Base-by-base conservation (phyloP, 2,113 vertebrate genomes). In the Sisor rabdophorus region DNA sequence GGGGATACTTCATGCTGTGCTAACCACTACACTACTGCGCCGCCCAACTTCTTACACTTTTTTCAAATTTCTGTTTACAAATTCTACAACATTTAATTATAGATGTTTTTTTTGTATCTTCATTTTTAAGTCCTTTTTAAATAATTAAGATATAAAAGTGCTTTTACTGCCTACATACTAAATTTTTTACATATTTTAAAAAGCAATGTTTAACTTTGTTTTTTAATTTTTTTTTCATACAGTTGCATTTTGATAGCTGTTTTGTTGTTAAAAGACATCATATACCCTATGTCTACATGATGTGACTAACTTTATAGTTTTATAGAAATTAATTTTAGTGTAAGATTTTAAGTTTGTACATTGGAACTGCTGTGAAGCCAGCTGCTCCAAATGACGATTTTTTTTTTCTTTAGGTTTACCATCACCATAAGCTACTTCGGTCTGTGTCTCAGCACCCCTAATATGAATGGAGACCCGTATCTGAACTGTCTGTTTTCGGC, bases 401-500 rank as follows among this genome's bases (percentile, higher is more conserved):
- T 5, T 72, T 58, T 72, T 58, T 24, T 59, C 40, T 50, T 52
- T 50, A 83, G 84, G 84, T 81, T 82, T 65, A 71, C 59, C 6
- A 44, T 56, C 9, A 4, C 78, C 40, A 78, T 87, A 60, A 79
- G 85, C 22, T 88, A 79, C 79, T 85, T 56, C 19, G 86, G 87
- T 13, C 74, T 88, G 50, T 78, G 81, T 52, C 84, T 90, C 48
- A 87, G 79, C 71, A 88, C 86, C 0, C 80, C 83, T 8, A 88
- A 87, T 78, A 77, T 89, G 75, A 69, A 82, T 52, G 88, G 87
- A 52, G 83, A 89, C 54, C 72, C 71, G 11, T 89, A 85, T 76
- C 56, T 90, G 56, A 89, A 83, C 84, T 87, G 83, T 70, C 85
- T 89, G 30, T 44, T 87, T 16, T 89, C 85, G 2, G 87, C 84